Percentiles rank a stretch among this genome's conserved stretches.
Evolutionary conservation across 2,113 vertebrate genomes (phyloP).

Genomic region (Oceanodroma tethys): DNA sequence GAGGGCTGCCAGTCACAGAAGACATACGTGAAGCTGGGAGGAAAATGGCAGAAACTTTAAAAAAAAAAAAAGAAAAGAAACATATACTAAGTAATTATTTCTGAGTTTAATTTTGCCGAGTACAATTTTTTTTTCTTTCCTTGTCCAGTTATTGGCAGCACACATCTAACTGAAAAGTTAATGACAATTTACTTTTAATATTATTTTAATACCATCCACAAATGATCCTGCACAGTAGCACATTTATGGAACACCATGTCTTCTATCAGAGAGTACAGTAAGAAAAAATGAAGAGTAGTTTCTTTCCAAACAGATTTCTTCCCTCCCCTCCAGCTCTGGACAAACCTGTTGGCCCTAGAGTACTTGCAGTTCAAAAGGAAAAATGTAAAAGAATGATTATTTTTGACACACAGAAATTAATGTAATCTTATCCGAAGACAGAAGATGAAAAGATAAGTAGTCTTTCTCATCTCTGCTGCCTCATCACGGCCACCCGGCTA

Average conservation of each 20-base stretch:
- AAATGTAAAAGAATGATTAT: background rate
- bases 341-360: background rate
- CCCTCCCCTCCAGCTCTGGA: background rate
- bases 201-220: background rate
- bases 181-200: background rate
- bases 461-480: background rate
- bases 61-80: background rate
- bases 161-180: background rate
- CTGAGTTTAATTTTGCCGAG: background rate
- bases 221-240: background rate
- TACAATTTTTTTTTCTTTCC: background rate
- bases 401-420: background rate
- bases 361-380: background rate
- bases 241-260: background rate
- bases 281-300: background rate
- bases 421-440: background rate
- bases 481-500: background rate
- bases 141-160: background rate
- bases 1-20: background rate
- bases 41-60: background rate
- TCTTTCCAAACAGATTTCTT: background rate
- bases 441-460: background rate
- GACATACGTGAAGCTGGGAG: background rate
- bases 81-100: background rate
- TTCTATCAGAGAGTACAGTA: background rate